Conservation (phyloP, 2,113 vertebrate species). For the Numenius arquata region DNA sequence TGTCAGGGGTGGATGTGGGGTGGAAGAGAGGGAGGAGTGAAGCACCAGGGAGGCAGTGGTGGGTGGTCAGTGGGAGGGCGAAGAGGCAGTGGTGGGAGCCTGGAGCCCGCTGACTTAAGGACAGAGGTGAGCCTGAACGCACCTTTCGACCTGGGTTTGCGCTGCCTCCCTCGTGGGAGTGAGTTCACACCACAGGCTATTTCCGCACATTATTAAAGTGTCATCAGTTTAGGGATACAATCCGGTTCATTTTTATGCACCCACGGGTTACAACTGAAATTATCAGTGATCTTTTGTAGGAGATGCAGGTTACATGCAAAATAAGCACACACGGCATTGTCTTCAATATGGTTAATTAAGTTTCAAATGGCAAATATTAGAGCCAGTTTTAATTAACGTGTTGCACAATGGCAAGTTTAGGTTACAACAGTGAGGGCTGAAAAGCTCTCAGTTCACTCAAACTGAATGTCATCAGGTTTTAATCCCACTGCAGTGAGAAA, state of each 20-base stretch:
- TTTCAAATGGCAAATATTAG: background rate
- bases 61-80: background rate
- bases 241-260: background rate
- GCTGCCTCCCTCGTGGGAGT: background rate
- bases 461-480: background rate
- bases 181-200: background rate
- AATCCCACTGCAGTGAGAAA: background rate
- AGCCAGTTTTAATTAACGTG: background rate
- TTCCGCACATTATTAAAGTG: background rate
- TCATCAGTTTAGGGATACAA: background rate
- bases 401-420: background rate
- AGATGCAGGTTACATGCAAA: background rate
- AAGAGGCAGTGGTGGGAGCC: background rate
- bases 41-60: background rate
- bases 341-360: background rate
- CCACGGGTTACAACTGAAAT: background rate
- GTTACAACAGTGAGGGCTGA: background rate
- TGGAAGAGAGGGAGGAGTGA: background rate
- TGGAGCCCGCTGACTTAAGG: background rate
- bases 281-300: background rate
- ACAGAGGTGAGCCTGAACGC: background rate
- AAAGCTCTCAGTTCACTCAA: background rate
- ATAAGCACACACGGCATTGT: background rate
- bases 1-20: background rate
- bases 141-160: background rate